Conservation (phyloP, 2,888 invertebrate species). For the Trichopria drosophilae region DNA sequence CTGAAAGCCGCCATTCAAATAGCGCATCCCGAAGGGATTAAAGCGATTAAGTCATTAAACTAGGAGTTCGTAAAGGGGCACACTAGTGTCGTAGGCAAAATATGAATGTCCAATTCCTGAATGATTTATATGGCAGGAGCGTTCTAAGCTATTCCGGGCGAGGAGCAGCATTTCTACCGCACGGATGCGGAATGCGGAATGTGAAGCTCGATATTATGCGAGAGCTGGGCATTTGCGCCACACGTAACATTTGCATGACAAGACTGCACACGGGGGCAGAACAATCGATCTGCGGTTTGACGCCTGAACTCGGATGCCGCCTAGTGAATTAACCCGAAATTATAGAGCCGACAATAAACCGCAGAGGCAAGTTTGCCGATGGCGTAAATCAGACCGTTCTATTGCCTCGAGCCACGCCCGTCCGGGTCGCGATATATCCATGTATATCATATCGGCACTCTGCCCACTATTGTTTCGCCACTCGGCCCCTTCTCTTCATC, state of each 20-base stretch:
- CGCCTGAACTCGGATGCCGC: slow-evolving; percentile 52
- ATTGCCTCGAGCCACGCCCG: slow-evolving; percentile 49
- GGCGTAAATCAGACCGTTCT: slow-evolving; percentile 52
- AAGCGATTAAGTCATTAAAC: neutral
- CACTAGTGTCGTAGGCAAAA: no score
- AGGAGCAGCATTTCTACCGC: no score
- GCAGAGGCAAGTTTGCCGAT: slow-evolving; percentile 45
- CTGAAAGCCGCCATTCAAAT: no score
- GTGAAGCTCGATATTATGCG: slow-evolving; percentile 15
- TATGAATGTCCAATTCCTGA: no score
- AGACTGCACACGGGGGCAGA: slow-evolving; percentile 42
- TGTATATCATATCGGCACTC: no score
- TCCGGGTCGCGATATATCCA: no score
- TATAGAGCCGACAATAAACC: slow-evolving; percentile 55
- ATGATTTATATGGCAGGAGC: no score
- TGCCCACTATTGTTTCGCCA: no score
- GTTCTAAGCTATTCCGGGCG: no score
- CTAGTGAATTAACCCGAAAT: slow-evolving; percentile 57
- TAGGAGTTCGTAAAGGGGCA: neutral
- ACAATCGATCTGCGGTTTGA: slow-evolving; percentile 58
- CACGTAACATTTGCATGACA: slow-evolving; percentile 55
- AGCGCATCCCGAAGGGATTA: neutral
- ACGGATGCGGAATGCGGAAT: no score
- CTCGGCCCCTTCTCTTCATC: no score
- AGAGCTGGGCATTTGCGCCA: slow-evolving; percentile 30